Evolutionary conservation across 2,797 vertebrate genomes (phyloP), one percentile per base, ranked within the genome.

Genomic region (Bovichtus variegatus): DNA sequence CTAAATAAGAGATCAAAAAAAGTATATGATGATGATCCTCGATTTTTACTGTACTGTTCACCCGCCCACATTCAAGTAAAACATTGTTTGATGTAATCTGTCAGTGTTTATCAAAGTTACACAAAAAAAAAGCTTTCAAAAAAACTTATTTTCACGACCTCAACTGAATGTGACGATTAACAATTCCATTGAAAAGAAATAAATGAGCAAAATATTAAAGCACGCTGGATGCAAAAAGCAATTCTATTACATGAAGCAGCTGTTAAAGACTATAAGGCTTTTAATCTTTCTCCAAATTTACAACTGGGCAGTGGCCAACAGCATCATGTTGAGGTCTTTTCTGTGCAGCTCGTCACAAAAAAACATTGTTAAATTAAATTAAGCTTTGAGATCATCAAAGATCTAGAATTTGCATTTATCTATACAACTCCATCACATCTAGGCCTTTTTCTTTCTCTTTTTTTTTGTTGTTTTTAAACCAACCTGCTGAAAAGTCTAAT

Each of bases 351-450:
- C n/a, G n/a, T n/a, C n/a, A n/a, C n/a, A n/a, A n/a, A 46, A 0
- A n/a, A 46, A 41, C 40, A 41, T 13, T 5, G 2, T 18, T 6
- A 44, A n/a, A n/a, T 12, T 18, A 44, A 44, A 21, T 21, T 21
- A n/a, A n/a, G 0, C 46, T 21, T 47, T 47, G 10, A 47, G 46
- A 47, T n/a, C n/a, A n/a, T n/a, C n/a, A n/a, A n/a, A n/a, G n/a
- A n/a, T n/a, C n/a, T n/a, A n/a, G n/a, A n/a, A 5, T 21, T 0
- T 10, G 0, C 47, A 46, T 47, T 47, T 47, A n/a, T 7, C 0
- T 19, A 19, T n/a, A 43, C 43, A 46, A 46, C 0, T 21, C 0
- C 47, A 9, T 47, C 11, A n/a, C 0, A 47, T 10, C 0, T 11
- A n/a, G n/a, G n/a, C n/a, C n/a, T n/a, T n/a, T n/a, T n/a, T n/a